Evolutionary conservation across 2,888 invertebrate species (phyloP).

Genomic region (Agrochola litura): DNA sequence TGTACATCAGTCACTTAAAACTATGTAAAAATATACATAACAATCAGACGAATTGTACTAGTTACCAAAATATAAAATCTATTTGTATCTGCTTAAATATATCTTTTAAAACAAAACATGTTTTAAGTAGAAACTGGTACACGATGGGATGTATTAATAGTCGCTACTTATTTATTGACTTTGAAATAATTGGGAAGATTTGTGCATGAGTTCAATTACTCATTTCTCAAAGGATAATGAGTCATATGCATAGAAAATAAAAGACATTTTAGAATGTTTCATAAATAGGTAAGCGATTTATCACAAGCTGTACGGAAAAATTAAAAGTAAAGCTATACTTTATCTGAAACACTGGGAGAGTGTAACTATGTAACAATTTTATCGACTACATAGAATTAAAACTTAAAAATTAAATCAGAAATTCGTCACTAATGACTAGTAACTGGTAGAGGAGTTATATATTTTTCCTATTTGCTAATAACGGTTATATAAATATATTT

Average conservation of each 20-base stretch:
- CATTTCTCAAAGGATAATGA: not conserved
- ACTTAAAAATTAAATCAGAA: constrained; percentile 26
- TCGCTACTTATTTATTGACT: not conserved
- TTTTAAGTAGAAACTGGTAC: not conserved
- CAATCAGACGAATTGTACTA: constrained; percentile 52
- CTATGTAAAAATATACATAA: constrained; percentile 56
- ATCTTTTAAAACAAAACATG: constrained; percentile 5
- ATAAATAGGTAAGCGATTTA: not conserved
- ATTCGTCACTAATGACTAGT: constrained; percentile 5
- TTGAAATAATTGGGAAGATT: constrained; percentile 7
- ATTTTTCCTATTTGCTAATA: constrained; percentile 20
- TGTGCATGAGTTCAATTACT: constrained; percentile 24
- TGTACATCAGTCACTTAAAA: constrained; percentile 58
- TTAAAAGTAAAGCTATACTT: not conserved
- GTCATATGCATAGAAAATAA: not conserved
- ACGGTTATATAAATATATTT: constrained; percentile 69
- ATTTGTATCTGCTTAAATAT: not conserved
- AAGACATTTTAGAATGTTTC: not conserved
- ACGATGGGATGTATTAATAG: constrained; percentile 14
- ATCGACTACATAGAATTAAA: not conserved
- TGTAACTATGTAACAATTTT: constrained; percentile 18
- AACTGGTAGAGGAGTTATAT: constrained; percentile 3
- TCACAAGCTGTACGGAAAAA: not conserved
- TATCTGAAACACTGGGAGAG: not conserved
- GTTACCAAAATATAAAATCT: constrained; percentile 47